A percentile compares a stretch with the other conserved stretches of the same genome.
These are phyloP conservation scores for Venusia cambrica DNA, from an alignment of 2,888 invertebrate genomes.

Conservation along the genomic window DNA sequence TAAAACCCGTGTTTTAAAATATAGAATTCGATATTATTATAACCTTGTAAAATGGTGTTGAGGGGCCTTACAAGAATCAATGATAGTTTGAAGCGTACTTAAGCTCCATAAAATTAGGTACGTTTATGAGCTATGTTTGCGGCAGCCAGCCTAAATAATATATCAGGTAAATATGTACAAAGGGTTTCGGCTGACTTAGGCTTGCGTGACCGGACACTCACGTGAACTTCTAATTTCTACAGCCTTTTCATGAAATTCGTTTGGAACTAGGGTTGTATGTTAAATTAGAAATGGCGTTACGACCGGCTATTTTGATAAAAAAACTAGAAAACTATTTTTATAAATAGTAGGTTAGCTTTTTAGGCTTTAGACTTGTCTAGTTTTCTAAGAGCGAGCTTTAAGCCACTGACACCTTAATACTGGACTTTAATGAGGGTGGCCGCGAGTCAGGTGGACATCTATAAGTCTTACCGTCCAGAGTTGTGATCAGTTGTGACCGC, in stretches of 20 bases:
- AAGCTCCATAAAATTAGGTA: slow-evolving; percentile 17
- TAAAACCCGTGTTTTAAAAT: too few relatives aligned
- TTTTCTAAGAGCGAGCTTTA: too few relatives aligned
- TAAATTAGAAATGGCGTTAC: background rate
- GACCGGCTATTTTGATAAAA: background rate
- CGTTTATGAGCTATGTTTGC: slow-evolving; percentile 15
- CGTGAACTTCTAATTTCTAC: slow-evolving; percentile 74
- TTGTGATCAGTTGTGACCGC: too few relatives aligned
- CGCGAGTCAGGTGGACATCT: too few relatives aligned
- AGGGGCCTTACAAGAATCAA: background rate
- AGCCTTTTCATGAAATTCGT: slow-evolving; percentile 78
- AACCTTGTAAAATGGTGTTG: too few relatives aligned
- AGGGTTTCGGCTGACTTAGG: slow-evolving; percentile 50
- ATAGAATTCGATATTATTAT: too few relatives aligned
- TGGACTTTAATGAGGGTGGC: too few relatives aligned
- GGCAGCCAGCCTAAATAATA: slow-evolving; percentile 48
- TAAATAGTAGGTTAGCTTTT: too few relatives aligned
- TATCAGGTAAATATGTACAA: slow-evolving; percentile 58
- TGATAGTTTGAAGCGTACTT: slow-evolving; percentile 1
- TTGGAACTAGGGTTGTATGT: slow-evolving; percentile 33
- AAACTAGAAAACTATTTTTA: background rate
- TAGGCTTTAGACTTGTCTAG: too few relatives aligned
- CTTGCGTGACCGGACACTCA: slow-evolving; percentile 68
- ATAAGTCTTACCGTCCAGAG: too few relatives aligned
- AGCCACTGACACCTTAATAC: too few relatives aligned